Conservation (phyloP, 2,888 invertebrate genomes). For the Amiota minor region DNA sequence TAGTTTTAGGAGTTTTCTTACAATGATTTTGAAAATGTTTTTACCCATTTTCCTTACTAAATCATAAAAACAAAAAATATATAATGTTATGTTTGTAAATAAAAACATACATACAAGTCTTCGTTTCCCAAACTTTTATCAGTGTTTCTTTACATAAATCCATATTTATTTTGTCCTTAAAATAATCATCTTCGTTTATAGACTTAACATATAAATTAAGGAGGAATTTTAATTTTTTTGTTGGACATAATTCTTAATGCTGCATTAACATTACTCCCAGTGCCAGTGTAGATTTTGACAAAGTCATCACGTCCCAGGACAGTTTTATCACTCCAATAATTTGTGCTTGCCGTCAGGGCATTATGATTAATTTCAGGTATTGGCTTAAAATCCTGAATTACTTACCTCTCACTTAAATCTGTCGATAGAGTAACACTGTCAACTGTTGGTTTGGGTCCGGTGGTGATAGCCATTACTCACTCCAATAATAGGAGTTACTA, state of each 20-base stretch:
- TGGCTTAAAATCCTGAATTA: slow-evolving; percentile 74
- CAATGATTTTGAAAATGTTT: no score
- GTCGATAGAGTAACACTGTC: slow-evolving; percentile 14
- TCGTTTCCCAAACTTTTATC: no score
- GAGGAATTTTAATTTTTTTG: no score
- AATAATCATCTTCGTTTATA: no score
- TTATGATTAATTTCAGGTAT: slow-evolving; percentile 82
- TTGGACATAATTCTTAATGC: slow-evolving; percentile 91
- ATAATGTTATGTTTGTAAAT: no score
- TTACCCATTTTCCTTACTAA: no score
- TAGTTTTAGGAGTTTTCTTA: no score
- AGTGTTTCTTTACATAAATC: no score
- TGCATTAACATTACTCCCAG: slow-evolving; percentile 89
- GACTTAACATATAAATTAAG: no score
- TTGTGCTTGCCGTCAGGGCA: slow-evolving; percentile 84
- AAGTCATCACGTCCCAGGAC: slow-evolving; percentile 92
- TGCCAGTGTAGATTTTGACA: slow-evolving; percentile 86
- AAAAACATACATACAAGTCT: no score
- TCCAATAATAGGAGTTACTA: slow-evolving; percentile 68
- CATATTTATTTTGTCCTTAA: no score
- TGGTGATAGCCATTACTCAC: slow-evolving; percentile 30
- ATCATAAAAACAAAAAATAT: no score
- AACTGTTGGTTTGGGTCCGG: slow-evolving; percentile 46
- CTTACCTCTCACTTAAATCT: slow-evolving; percentile 68
- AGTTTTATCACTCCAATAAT: slow-evolving; percentile 82